Conservation (phyloP, 1,140 invertebrate species). For the Eriosoma lanigerum region DNA sequence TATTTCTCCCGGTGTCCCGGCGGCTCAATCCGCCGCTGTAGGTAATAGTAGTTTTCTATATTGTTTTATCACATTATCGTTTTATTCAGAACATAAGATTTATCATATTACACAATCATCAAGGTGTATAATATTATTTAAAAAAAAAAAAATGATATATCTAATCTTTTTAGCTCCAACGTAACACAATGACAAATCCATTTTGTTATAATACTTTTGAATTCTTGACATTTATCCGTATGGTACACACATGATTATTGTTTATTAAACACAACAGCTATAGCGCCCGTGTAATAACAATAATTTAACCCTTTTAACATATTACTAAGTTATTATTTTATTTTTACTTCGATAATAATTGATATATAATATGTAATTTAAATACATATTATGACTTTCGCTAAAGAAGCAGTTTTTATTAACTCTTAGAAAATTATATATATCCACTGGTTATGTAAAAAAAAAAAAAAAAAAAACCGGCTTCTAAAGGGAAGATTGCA, state of each 20-base stretch:
- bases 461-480: neutral
- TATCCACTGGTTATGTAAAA: neutral
- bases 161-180: neutral
- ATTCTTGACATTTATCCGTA: slow-evolving; percentile 12
- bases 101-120: no score
- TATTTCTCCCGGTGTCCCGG: no score
- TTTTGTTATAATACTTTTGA: neutral
- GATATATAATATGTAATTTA: no score
- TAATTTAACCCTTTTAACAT: neutral
- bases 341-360: neutral
- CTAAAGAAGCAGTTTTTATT: neutral
- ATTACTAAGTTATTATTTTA: neutral
- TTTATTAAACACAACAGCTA: slow-evolving; percentile 1
- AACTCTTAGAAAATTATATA: neutral
- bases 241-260: neutral
- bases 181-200: neutral
- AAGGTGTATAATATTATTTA: no score
- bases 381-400: neutral
- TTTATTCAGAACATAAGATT: no score
- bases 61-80: no score
- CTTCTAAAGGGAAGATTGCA: neutral
- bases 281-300: neutral
- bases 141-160: neutral
- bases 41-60: no score
- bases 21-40: no score